Base-by-base conservation (phyloP, 1,140 invertebrate species). In the Drosophila sechellia region DNA sequence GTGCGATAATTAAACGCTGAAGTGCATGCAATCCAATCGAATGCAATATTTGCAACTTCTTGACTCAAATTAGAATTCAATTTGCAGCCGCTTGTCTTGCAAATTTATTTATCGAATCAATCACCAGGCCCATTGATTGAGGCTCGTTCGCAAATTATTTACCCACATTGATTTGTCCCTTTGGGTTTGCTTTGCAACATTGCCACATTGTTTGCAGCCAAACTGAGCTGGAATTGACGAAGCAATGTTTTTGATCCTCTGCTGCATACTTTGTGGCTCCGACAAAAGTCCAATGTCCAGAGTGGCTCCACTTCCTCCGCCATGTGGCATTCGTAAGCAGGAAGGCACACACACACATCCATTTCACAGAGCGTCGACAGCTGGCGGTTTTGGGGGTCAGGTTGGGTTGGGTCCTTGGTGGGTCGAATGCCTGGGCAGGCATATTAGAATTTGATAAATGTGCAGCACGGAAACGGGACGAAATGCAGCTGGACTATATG, bases 401-500 rank as follows among this genome's bases (percentile, higher is more conserved):
- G 54, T 12, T 22, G 43, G 40, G 63, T 27, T 0, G 49, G 65
- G 54, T 12, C 31, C 17, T 52, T 70, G 50, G 58, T 17, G 22
- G 42, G 43, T 27, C 37, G 31, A 12, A 5, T 34, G 45, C 52
- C 15, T 43, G 57, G 13, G 4, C 27, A 56, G 25, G 35, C 71
- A 77, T 76, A 74, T 78, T 72, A 70, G 64, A 75, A 71, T 83
- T 74, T 75, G 74, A 81, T 78, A 65, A 78, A 77, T 54, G 71
- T 66, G 68, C 71, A 75, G 73, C 60, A 42, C 53, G 54, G 27
- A 40, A 43, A 43, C 71, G 43, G 71, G 60, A 50, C 52, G 27
- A 45, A 52, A 25, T 53, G 73, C 42, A 74, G 20, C 31, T 34
- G 35, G 54, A 11, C 31, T 43, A 37, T 56, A 20, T n/a, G 27